phyloP scores from a whole-genome alignment of 2,888 invertebrate species.

The Drosophila pullipes region DNA sequence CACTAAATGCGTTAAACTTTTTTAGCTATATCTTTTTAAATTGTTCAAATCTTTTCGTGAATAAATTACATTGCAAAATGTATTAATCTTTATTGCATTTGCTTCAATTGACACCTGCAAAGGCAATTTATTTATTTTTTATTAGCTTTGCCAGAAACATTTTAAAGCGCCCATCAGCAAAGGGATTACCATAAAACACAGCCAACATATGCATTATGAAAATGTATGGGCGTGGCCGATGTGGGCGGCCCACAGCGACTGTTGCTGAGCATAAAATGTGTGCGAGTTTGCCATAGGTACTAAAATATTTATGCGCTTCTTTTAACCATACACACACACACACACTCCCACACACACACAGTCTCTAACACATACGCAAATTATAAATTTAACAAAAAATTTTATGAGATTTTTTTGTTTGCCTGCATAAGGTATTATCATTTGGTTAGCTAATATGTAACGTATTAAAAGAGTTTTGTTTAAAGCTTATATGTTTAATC shows the following conservation, averaged over 20 bases:
- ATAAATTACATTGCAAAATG: constrained; percentile 12
- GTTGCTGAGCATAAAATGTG: constrained; percentile 27
- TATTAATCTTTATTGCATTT: constrained; percentile 29
- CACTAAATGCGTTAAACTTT: constrained; percentile 5
- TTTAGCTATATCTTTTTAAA: constrained; percentile 5
- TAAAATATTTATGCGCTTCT: constrained; percentile 73
- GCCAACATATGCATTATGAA: constrained; percentile 62
- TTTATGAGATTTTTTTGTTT: constrained; percentile 15
- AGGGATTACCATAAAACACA: constrained; percentile 55
- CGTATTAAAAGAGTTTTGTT: background rate
- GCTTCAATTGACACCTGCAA: constrained; percentile 48
- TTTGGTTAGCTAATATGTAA: constrained; percentile 2
- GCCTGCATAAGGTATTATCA: constrained; percentile 1
- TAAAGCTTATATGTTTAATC: background rate
- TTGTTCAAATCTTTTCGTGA: constrained; percentile 1
- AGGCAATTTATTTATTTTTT: constrained; percentile 13
- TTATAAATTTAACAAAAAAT: constrained; percentile 18
- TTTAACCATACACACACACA: constrained; percentile 29
- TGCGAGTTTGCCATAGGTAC: constrained; percentile 48
- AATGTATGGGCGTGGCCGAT: constrained; percentile 26
- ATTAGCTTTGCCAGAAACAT: constrained; percentile 12
- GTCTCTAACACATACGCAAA: constrained; percentile 10
- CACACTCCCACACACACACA: constrained; percentile 16
- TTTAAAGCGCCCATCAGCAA: constrained; percentile 12
- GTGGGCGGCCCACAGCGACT: background rate